These are phyloP conservation scores for Ferrisia virgata DNA, from an alignment of 2,888 invertebrate species.

Conservation along the genomic window DNA sequence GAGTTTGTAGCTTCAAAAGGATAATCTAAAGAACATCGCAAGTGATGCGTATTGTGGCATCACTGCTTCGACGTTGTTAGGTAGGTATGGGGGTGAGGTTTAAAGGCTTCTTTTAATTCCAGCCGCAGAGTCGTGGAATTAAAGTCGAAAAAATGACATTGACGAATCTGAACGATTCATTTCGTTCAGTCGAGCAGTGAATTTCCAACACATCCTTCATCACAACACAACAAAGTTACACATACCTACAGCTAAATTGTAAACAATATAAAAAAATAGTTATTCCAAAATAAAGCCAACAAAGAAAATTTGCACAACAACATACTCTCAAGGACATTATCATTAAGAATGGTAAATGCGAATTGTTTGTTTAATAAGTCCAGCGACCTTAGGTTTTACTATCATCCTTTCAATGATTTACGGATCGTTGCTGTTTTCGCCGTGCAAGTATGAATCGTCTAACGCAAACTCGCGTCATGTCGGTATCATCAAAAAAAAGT, in stretches of 20 bases:
- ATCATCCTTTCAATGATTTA: constrained; percentile 5
- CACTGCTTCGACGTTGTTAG: no score
- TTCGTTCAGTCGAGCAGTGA: no score
- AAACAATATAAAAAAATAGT: constrained; percentile 12
- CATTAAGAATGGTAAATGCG: constrained; percentile 29
- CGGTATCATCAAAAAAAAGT: constrained; percentile 4
- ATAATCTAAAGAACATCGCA: no score
- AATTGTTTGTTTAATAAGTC: constrained; percentile 33
- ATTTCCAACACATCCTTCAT: no score
- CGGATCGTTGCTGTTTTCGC: constrained; percentile 22
- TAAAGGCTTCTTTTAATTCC: no score
- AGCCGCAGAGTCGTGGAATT: no score
- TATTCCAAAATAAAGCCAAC: background rate
- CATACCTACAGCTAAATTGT: background rate
- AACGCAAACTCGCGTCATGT: background rate
- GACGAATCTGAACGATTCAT: no score
- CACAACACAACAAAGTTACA: background rate
- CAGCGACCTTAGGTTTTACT: constrained; percentile 23
- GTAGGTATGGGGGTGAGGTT: no score
- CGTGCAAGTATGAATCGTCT: background rate
- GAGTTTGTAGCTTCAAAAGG: no score
- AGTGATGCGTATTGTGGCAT: no score
- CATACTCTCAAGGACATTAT: constrained; percentile 13
- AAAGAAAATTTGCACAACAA: constrained; percentile 30
- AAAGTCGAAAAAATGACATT: no score